Evolutionary conservation across 2,888 invertebrate genomes (phyloP), one percentile per base, ranked within the genome.

Genomic region (Iselma pallidipennis): DNA sequence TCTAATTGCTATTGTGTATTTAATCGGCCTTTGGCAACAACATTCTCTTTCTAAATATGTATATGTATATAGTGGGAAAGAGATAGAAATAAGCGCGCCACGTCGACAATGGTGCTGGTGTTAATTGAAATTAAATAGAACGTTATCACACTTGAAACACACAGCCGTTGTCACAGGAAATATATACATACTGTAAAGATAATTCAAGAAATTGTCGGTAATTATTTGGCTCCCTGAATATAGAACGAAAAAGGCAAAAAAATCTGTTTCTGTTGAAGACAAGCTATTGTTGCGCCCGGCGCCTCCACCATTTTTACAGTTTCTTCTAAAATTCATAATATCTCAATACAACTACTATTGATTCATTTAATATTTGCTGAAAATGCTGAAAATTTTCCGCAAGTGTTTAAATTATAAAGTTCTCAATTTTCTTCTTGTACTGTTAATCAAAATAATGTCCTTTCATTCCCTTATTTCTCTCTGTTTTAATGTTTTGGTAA

Each of bases 121-220:
- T 29, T 50, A 50, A 50, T 51, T 51, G 51, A 29, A 51, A 51
- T 51, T 51, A 28, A 51, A 51, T 51, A 51, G 51, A 51, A 51
- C 16, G 29, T 25, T 31, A 50, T 29, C 28, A 31, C 16, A 29
- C 29, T 51, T 10, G 19, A 21, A 26, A 29, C 51, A 31, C 14
- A n/a, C 31, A 31, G n/a, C 7, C 26, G 14, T 31, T 29, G 31
- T 51, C 28, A 26, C 9, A 21, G 10, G 28, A 31, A 51, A 29
- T n/a, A 31, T 16, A 21, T 12, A 16, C 16, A 21, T 23, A 51
- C 51, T 31, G 28, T 51, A 31, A 51, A 19, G 51, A 26, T n/a
- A 14, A 16, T 37, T 37, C 14, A n/a, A 16, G 42, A 16, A 37
- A 37, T 37, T 37, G n/a, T n/a, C n/a, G n/a, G n/a, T n/a, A n/a